phyloP scores from a whole-genome alignment of 2,113 vertebrate genomes.

The Melozone crissalis region DNA sequence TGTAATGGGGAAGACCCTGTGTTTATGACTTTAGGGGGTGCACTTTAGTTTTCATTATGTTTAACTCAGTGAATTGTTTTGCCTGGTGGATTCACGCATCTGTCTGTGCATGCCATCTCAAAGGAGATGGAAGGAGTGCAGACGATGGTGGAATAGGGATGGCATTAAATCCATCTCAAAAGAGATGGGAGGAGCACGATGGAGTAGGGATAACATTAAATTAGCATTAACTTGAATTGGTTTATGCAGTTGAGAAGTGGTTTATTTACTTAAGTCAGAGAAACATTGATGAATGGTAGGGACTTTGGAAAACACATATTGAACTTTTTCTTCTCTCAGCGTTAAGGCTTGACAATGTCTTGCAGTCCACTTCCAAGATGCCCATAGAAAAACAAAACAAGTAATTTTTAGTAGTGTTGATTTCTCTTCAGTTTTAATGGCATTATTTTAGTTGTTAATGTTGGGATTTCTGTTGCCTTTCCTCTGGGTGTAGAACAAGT shows the following conservation, averaged over 20 bases:
- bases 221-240: not conserved
- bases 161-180: not conserved
- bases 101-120: not conserved
- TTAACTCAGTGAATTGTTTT: not conserved
- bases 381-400: not conserved
- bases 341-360: not conserved
- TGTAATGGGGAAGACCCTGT: not conserved
- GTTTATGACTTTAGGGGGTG: not conserved
- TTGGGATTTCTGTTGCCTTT: not conserved
- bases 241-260: not conserved
- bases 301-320: not conserved
- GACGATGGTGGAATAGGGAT: not conserved
- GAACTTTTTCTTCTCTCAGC: not conserved
- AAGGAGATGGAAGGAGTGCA: not conserved
- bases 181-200: not conserved
- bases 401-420: not conserved
- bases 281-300: not conserved
- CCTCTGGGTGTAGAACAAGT: not conserved
- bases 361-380: not conserved
- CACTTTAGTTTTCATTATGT: not conserved
- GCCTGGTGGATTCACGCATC: not conserved
- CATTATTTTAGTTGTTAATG: not conserved
- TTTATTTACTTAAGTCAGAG: not conserved
- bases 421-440: not conserved
- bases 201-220: not conserved